Evolutionary conservation across 2,888 invertebrate genomes (phyloP).

Genomic region (Hemaris fuciformis): DNA sequence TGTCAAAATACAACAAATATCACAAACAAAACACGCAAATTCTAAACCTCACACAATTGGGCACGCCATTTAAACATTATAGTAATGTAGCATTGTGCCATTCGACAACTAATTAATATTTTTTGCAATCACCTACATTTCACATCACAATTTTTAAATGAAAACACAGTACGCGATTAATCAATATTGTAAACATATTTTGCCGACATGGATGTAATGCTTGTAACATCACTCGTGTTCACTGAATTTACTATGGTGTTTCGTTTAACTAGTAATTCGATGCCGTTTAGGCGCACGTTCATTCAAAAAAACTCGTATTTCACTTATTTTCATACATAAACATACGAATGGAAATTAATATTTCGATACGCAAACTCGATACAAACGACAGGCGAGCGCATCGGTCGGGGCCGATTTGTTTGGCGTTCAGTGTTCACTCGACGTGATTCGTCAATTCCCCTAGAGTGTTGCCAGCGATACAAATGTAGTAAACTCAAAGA

Average conservation of each 20-base stretch:
- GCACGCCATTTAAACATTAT: constrained; percentile 52
- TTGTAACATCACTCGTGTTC: constrained; percentile 40
- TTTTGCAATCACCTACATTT: constrained; percentile 62
- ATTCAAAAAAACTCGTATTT: constrained; percentile 47
- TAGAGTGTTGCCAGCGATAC: constrained; percentile 30
- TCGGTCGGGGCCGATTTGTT: constrained; percentile 58
- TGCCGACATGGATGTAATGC: constrained; percentile 8
- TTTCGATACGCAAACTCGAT: constrained; percentile 33
- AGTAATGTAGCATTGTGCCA: constrained; percentile 69
- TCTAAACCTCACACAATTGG: constrained; percentile 56
- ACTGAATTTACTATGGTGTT: constrained; percentile 44
- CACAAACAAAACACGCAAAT: constrained; percentile 49
- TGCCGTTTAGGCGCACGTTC: constrained; percentile 36
- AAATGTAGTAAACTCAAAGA: neutral
- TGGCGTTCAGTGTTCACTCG: constrained; percentile 26
- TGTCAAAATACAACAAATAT: constrained; percentile 62
- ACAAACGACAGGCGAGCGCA: constrained; percentile 46
- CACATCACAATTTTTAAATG: constrained; percentile 44
- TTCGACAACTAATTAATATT: constrained; percentile 28
- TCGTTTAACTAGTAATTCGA: constrained; percentile 14
- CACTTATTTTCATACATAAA: constrained; percentile 64
- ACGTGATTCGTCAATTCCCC: constrained; percentile 45
- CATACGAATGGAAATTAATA: constrained; percentile 41
- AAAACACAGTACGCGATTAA: constrained; percentile 64
- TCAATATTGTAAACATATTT: constrained; percentile 78